These are phyloP conservation scores for Cancer borealis DNA, from an alignment of 2,888 invertebrate genomes.

Conservation along the genomic window DNA sequence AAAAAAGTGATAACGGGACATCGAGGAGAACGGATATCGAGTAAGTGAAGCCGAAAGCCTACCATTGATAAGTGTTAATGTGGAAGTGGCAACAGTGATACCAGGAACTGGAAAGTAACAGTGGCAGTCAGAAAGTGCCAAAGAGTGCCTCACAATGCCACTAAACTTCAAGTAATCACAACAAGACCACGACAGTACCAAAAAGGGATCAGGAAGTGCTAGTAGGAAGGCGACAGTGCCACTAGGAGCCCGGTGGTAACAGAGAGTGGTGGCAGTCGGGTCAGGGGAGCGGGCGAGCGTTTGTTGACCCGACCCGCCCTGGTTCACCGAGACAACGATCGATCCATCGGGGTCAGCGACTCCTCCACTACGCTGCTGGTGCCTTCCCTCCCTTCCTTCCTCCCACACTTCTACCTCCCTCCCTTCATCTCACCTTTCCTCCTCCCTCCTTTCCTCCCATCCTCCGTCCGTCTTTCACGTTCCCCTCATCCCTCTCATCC, in stretches of 20 bases:
- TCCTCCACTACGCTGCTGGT: slow-evolving; percentile 39
- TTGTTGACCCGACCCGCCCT: slow-evolving; percentile 73
- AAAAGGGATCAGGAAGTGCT: not conserved
- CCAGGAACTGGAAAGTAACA: not conserved
- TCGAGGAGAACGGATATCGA: not conserved
- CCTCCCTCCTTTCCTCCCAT: not conserved
- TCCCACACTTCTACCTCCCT: not conserved
- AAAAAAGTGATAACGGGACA: not conserved
- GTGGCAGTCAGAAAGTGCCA: not conserved
- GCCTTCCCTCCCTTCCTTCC: slow-evolving; percentile 37
- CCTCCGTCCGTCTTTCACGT: not conserved
- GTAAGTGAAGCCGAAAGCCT: slow-evolving; percentile 1
- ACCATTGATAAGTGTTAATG: not conserved
- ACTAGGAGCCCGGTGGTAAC: not conserved
- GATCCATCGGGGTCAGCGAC: slow-evolving; percentile 71
- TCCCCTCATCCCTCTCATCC: not conserved
- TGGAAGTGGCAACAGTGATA: slow-evolving; percentile 8
- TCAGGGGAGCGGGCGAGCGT: slow-evolving; percentile 37
- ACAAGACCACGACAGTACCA: not conserved
- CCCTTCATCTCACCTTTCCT: not conserved
- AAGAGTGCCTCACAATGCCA: not conserved
- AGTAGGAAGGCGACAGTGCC: not conserved
- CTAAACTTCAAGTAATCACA: not conserved
- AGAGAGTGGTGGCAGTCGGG: slow-evolving; percentile 25
- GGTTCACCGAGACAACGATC: slow-evolving; percentile 71